These are phyloP conservation scores for Lateolabrax maculatus DNA, from an alignment of 2,797 vertebrate species.

Conservation along the genomic window DNA sequence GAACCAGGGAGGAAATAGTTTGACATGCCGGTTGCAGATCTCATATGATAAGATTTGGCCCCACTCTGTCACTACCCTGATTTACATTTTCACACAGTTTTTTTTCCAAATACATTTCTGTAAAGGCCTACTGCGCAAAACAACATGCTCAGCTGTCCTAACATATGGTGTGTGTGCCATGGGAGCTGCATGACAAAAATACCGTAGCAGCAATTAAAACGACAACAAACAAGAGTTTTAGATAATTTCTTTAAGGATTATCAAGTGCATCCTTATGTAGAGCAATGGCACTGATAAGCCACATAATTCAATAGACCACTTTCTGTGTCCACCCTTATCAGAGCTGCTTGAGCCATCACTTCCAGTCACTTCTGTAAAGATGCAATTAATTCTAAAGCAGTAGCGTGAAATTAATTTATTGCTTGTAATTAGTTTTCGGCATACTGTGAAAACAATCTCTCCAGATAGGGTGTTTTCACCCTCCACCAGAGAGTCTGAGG, in stretches of 20 bases:
- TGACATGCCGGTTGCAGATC: neutral
- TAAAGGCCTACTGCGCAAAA: conserved; percentile 2
- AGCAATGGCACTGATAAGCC: conserved; percentile 61
- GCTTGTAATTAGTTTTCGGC: conserved; percentile 85
- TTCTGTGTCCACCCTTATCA: conserved; percentile 77
- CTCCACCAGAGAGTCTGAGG: conserved; percentile 70
- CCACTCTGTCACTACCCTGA: neutral
- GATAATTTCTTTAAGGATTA: conserved; percentile 52
- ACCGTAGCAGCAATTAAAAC: conserved; percentile 54
- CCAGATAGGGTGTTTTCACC: conserved; percentile 71
- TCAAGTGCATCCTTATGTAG: conserved; percentile 52
- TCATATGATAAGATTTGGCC: neutral
- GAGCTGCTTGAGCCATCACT: conserved; percentile 78
- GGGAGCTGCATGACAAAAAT: conserved; percentile 44
- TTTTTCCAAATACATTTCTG: neutral
- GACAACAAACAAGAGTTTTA: conserved; percentile 33
- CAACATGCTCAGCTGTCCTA: conserved; percentile 28
- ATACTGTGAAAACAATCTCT: conserved; percentile 84
- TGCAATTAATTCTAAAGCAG: conserved; percentile 86
- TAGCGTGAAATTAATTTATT: conserved; percentile 87
- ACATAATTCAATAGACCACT: conserved; percentile 72
- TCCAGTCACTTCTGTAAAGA: conserved; percentile 78
- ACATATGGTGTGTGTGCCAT: conserved; percentile 24
- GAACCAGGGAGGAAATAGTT: conserved; percentile 9
- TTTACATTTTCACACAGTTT: conserved; percentile 1